Evolutionary conservation across 2,113 vertebrate species (phyloP), one percentile per base, ranked within the genome.

Genomic region (Zosterops borbonicus): DNA sequence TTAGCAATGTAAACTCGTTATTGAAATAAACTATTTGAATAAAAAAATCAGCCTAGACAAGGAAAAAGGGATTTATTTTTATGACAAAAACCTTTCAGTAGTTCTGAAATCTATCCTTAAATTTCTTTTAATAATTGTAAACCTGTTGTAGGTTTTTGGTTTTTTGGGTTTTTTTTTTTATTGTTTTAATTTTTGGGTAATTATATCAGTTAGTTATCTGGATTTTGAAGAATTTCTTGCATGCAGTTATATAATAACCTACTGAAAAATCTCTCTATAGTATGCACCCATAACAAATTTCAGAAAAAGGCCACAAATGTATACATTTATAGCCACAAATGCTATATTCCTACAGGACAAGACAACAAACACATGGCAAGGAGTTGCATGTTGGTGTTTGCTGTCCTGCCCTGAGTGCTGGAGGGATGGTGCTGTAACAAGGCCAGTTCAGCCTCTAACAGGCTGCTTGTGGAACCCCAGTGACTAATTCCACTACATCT

Each of bases 291-390:
- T 29, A 65, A 14, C 2, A 17, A 5, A 3, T 68, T 83, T 71
- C 33, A 60, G 20, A 47, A 50, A 55, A 55, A 59, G 59, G 33
- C 23, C 23, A 24, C 23, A 49, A 24, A 49, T 24, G 13, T 49
- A 24, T 49, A 24, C 12, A 14, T 24, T 49, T 49, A 49, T 49
- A 50, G 23, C 14, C 27, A 17, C 7, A 47, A 14, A 10, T 19
- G 9, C 6, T 35, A 1, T 7, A 5, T 56, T 42, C 1, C 2
- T 44, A 2, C 14, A 37, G 35, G 13, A 2, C 24, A n/a, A 39
- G 37, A 22, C 23, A 76, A 29, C 2, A 1, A 76, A 29, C 2
- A 1, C 28, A 5, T 37, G 33, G 58, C 9, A 25, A 52, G 18
- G 35, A 18, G 35, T 8, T 37, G 24, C 39, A 4, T 1, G 0